A percentile compares a stretch with the other conserved stretches of the same genome.
These are phyloP conservation scores for Dione vanillae DNA, from an alignment of 2,888 invertebrate species.

Conservation along the genomic window DNA sequence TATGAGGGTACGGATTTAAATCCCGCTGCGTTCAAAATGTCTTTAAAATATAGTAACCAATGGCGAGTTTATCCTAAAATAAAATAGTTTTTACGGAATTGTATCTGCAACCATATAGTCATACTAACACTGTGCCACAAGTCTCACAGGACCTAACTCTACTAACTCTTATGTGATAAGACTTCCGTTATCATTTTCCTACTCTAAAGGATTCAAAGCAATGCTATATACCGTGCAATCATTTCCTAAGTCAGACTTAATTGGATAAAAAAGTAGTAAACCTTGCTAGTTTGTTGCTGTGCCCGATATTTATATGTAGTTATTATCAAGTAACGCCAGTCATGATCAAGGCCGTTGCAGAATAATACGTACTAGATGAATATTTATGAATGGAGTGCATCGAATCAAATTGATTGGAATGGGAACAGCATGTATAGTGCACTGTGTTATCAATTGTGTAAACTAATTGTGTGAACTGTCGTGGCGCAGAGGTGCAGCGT, in stretches of 20 bases:
- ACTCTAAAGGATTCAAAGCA: not conserved
- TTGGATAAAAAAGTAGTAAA: conserved; percentile 5
- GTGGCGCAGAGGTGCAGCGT: too few relatives aligned
- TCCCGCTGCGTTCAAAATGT: too few relatives aligned
- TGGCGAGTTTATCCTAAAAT: too few relatives aligned
- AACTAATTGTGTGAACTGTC: not conserved
- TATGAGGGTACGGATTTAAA: too few relatives aligned
- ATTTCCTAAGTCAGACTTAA: not conserved
- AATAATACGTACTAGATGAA: conserved; percentile 2
- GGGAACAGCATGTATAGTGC: not conserved
- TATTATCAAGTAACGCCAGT: not conserved
- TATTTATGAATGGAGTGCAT: conserved; percentile 22
- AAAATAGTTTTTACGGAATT: too few relatives aligned
- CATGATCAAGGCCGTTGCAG: conserved; percentile 11
- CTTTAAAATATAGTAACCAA: too few relatives aligned
- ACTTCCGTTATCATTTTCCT: too few relatives aligned
- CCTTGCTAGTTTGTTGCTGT: conserved; percentile 13
- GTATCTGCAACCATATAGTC: too few relatives aligned
- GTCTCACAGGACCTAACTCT: too few relatives aligned
- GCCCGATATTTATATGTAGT: not conserved
- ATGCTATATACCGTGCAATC: not conserved
- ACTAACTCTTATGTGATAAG: too few relatives aligned
- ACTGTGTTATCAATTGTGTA: not conserved
- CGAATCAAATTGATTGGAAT: not conserved
- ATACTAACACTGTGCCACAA: too few relatives aligned